Conservation (phyloP, 2,888 invertebrate species). For the Caenorhabditis wallacei region DNA sequence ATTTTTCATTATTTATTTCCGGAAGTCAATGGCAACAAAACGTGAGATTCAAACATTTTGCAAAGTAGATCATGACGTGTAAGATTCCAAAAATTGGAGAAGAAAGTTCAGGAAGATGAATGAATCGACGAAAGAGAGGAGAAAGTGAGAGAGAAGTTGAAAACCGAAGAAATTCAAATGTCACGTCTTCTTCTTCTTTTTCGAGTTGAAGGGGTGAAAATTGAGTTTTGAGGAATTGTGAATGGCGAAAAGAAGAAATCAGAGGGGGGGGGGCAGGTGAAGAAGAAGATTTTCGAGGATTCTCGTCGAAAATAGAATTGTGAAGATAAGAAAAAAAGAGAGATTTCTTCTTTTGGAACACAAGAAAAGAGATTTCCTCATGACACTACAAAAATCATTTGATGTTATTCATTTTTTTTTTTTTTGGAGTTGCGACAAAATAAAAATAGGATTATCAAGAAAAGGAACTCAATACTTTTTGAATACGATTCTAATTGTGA, state of each 20-base stretch:
- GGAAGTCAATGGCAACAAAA: too few species aligned
- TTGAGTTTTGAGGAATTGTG: constrained; percentile 37
- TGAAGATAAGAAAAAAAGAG: constrained; percentile 10
- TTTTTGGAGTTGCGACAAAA: background rate
- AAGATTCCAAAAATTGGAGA: constrained; percentile 9
- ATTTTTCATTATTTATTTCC: too few species aligned
- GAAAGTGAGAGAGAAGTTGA: background rate
- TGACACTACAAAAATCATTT: background rate
- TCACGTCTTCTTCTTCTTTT: constrained; percentile 23
- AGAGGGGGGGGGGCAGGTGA: constrained; percentile 26
- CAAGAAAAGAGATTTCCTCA: constrained; percentile 10
- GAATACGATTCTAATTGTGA: background rate
- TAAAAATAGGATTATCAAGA: background rate
- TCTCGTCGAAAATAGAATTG: constrained; percentile 53
- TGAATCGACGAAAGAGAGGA: too few species aligned
- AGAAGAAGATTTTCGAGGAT: constrained; percentile 22
- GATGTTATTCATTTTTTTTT: constrained; percentile 13
- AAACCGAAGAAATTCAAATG: constrained; percentile 35
- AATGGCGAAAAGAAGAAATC: constrained; percentile 33
- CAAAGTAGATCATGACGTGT: constrained; percentile 14
- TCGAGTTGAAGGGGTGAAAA: constrained; percentile 43
- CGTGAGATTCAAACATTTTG: background rate
- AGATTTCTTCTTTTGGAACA: constrained; percentile 21
- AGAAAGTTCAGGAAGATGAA: constrained; percentile 43
- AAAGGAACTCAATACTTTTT: background rate